Base-by-base conservation (phyloP, 2,888 invertebrate species). In the Stenolophus ochropezus region DNA sequence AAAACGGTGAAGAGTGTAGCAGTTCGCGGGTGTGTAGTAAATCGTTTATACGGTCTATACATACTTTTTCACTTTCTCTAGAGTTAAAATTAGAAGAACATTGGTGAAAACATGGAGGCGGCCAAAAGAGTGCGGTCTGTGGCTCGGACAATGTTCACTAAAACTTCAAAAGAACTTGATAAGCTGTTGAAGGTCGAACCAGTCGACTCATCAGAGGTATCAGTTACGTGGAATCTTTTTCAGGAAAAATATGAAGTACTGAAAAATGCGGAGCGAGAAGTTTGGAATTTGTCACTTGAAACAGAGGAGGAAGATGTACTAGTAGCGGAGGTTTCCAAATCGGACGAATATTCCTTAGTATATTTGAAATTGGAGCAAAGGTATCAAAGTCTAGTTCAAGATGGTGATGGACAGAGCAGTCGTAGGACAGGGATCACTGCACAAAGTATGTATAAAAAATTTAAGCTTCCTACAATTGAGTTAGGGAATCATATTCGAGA, bases 381-480 rank as follows among this genome's bases (percentile, higher is more conserved):
- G n/a, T n/a, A n/a, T n/a, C n/a, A n/a, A n/a, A n/a, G n/a, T n/a
- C n/a, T n/a, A n/a, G 33, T 33, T 0, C 33, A 33, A 33, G 33
- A 33, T 33, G 33, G 33, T 33, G 33, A 33, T 33, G 33, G 33
- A 5, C 33, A 33, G 1, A 33, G 33, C 1, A 33, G 33, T 33
- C 33, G 8, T 8, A 33, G 33, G 33, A 33, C 33, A 33, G 33
- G 33, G 33, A 8, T 2, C 33, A 33, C 33, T 33, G 33, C 33
- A 33, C 16, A 49, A 49, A 49, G 16, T 49, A 49, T 49, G 49
- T 49, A 65, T 23, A 56, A 33, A 18, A 75, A 61, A n/a, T 61
- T 81, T 1, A 75, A 81, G 21, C 65, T 81, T 33, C 81, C 81
- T 33, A 16, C 58, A 75, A 73, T 81, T 20, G 69, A 80, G 25